Evolutionary conservation across 2,888 invertebrate species (phyloP).

Genomic region (Digitonthophagus gazella): DNA sequence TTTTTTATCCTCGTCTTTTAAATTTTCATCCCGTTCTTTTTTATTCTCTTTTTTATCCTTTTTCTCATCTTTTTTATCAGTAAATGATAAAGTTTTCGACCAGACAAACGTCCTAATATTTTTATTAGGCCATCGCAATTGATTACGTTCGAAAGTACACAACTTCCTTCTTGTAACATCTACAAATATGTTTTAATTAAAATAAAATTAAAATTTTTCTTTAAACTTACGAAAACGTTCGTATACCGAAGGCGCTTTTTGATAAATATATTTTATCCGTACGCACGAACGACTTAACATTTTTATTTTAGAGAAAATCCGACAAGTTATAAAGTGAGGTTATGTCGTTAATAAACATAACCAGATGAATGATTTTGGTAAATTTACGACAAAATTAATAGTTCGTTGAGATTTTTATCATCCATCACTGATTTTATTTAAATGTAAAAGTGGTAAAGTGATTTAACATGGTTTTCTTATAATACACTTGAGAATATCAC

Average conservation of each 20-base stretch:
- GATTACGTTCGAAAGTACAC: conserved; percentile 33
- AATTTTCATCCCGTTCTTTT: conserved; percentile 9
- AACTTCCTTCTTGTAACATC: conserved; percentile 33
- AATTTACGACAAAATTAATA: neutral
- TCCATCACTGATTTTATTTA: neutral
- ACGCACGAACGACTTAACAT: conserved; percentile 39
- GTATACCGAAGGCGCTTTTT: conserved; percentile 30
- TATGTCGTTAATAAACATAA: conserved; percentile 5
- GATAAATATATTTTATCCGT: conserved; percentile 37
- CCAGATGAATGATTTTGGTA: neutral
- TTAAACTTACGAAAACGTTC: conserved; percentile 22
- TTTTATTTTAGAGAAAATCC: conserved; percentile 25
- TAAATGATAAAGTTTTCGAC: conserved; percentile 18
- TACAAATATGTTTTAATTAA: conserved; percentile 23
- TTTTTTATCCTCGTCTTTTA: conserved; percentile 19
- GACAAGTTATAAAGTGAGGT: neutral
- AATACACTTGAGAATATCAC: neutral
- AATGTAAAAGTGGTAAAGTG: too few species aligned
- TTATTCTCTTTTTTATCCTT: conserved; percentile 8
- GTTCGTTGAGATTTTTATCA: neutral
- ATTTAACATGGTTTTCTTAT: neutral
- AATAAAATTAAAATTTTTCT: neutral
- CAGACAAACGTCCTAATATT: conserved; percentile 20
- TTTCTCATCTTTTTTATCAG: conserved; percentile 18
- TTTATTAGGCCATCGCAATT: conserved; percentile 24